Conservation (phyloP, 1,140 invertebrate genomes). For the Apis florea region DNA sequence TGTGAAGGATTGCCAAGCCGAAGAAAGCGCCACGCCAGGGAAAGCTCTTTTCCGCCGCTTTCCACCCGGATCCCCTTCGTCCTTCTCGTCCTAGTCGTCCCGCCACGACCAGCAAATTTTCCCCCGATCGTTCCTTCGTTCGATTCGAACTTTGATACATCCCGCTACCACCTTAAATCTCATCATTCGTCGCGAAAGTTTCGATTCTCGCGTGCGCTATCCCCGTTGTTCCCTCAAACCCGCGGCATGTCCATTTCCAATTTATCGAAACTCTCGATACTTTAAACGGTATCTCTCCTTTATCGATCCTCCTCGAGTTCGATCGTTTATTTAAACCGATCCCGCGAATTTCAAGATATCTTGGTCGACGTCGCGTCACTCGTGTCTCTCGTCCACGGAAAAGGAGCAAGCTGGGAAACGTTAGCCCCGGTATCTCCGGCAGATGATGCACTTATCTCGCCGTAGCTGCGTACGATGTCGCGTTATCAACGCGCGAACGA, state of each 20-base stretch:
- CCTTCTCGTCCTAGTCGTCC: not conserved
- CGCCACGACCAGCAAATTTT: conserved; percentile 25
- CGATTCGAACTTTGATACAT: conserved; percentile 7
- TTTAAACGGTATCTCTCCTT: too few species aligned
- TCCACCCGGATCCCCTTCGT: conserved; percentile 11
- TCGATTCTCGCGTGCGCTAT: too few species aligned
- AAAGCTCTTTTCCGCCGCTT: conserved; percentile 51
- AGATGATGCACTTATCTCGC: conserved; percentile 67
- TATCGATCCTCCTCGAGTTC: not conserved
- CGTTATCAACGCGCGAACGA: conserved; percentile 64
- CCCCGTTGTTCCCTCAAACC: not conserved
- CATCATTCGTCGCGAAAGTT: not conserved
- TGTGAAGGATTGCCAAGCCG: conserved; percentile 73
- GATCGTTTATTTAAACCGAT: conserved; percentile 31
- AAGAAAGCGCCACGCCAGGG: conserved; percentile 64
- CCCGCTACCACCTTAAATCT: not conserved
- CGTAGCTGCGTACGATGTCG: conserved; percentile 51
- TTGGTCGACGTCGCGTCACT: not conserved
- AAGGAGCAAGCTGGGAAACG: conserved; percentile 50
- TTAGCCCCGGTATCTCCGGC: conserved; percentile 58
- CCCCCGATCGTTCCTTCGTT: conserved; percentile 9
- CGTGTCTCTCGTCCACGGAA: not conserved
- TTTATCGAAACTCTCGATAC: conserved; percentile 28
- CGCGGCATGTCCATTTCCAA: not conserved
- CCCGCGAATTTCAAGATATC: conserved; percentile 21